These are phyloP conservation scores for Gasterosteus aculeatus DNA, from an alignment of 2,113 vertebrate genomes.

Conservation along the genomic window DNA sequence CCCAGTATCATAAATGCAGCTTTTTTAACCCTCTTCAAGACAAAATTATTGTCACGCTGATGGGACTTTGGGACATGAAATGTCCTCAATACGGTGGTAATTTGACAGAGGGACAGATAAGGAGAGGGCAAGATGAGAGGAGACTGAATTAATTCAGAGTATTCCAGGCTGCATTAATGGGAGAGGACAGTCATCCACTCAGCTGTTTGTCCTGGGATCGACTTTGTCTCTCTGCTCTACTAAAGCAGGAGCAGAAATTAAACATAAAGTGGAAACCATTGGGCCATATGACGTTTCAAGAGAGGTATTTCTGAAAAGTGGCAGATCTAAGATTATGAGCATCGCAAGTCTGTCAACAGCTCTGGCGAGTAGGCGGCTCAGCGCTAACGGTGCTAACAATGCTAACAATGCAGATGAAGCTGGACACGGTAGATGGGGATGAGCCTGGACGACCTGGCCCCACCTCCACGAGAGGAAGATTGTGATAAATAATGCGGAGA, in stretches of 20 bases:
- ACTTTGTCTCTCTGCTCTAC: conserved; percentile 12
- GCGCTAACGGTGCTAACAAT: too few species aligned
- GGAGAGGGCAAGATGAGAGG: conserved; percentile 39
- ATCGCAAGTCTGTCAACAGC: too few species aligned
- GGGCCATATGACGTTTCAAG: too few species aligned
- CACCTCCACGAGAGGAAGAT: not conserved
- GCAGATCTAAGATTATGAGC: too few species aligned
- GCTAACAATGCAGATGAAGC: too few species aligned
- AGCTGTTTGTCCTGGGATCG: conserved; percentile 23
- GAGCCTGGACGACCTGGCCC: not conserved
- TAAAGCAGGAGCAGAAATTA: conserved; percentile 1
- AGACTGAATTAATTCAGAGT: conserved; percentile 52
- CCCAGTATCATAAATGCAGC: conserved; percentile 1
- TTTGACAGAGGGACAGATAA: conserved; percentile 47
- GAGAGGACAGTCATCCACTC: conserved; percentile 29
- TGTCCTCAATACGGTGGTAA: conserved; percentile 49
- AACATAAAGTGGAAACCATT: too few species aligned
- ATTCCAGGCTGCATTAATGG: conserved; percentile 31
- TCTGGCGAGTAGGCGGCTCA: too few species aligned
- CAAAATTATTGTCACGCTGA: not conserved
- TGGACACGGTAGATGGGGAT: not conserved
- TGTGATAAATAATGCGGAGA: not conserved
- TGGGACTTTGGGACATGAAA: conserved; percentile 15
- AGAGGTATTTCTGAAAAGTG: too few species aligned
- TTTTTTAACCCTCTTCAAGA: not conserved